These are phyloP conservation scores for Crotalus tigris DNA, from an alignment of 2,113 vertebrate genomes.

Conservation along the genomic window DNA sequence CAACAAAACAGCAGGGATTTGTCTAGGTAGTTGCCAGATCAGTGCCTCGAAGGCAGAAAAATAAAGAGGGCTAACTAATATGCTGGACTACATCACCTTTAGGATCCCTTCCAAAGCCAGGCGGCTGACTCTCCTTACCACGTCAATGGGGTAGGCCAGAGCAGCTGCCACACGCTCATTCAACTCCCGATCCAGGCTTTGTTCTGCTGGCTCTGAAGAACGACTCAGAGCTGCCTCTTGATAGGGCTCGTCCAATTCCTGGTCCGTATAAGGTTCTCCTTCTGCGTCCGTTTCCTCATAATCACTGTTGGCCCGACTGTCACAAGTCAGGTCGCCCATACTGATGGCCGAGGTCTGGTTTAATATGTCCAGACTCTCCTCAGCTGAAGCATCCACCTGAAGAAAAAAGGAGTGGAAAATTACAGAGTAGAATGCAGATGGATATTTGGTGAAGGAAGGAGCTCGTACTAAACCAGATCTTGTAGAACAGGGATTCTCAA, in stretches of 20 bases:
- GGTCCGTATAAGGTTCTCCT: conserved; percentile 76
- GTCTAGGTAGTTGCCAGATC: background rate
- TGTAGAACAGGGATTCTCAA: background rate
- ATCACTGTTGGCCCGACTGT: conserved; percentile 82
- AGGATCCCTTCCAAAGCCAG: background rate
- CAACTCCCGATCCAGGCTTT: background rate
- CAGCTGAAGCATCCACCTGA: conserved; percentile 76
- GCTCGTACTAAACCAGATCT: background rate
- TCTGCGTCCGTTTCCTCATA: conserved; percentile 90
- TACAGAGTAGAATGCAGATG: background rate
- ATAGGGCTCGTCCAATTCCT: conserved; percentile 77
- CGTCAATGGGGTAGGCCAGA: conserved; percentile 6
- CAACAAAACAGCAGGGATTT: background rate
- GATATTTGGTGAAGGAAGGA: background rate
- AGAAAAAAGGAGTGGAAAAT: background rate
- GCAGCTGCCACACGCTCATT: conserved; percentile 53
- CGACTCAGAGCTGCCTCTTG: conserved; percentile 57
- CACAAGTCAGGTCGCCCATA: conserved; percentile 88
- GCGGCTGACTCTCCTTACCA: background rate
- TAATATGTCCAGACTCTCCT: conserved; percentile 77
- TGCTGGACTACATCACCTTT: background rate
- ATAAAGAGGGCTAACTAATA: background rate
- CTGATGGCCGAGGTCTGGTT: conserved; percentile 55
- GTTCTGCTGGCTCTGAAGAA: conserved; percentile 64
- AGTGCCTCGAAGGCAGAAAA: background rate